Evolutionary conservation across 30 jellyfish, hydroid and myxozoan species (phyloP).

Genomic region (Chrysaora quinquecirrha): DNA sequence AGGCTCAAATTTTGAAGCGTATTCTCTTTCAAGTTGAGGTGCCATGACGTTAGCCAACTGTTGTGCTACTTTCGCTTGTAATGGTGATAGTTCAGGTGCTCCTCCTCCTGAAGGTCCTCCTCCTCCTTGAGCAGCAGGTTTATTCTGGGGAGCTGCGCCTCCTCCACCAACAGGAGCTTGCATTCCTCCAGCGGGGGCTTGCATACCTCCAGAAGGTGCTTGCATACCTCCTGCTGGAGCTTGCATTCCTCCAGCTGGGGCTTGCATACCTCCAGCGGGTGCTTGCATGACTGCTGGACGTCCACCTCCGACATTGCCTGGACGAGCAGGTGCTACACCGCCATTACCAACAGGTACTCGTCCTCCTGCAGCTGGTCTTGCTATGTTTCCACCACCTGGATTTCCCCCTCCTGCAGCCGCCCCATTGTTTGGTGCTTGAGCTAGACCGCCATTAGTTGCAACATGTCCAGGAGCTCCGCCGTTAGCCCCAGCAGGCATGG

Average conservation of each 20-base stretch:
- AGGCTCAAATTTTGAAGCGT: conserved; percentile 77
- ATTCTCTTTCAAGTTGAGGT: conserved; percentile 84
- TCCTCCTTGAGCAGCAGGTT: no score
- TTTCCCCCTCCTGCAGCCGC: conserved; percentile 8
- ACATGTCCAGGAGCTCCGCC: conserved; percentile 59
- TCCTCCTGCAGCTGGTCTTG: conserved; percentile 41
- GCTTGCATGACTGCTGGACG: conserved; percentile 49
- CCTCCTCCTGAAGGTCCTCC: conserved; percentile 55
- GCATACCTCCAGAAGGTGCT: neutral
- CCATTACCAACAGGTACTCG: conserved; percentile 35
- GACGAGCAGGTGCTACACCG: conserved; percentile 28
- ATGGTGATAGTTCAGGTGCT: conserved; percentile 49
- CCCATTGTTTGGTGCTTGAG: conserved; percentile 40
- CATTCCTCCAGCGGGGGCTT: neutral
- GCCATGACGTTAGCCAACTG: conserved; percentile 81
- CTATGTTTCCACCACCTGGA: conserved; percentile 30
- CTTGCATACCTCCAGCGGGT: conserved; percentile 37
- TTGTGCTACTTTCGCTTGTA: conserved; percentile 66
- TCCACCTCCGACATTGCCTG: conserved; percentile 56
- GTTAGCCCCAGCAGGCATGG: conserved; percentile 7
- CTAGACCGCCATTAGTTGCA: conserved; percentile 38
- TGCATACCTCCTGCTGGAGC: conserved; percentile 16
- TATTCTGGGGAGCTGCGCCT: conserved; percentile 19
- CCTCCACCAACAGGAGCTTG: conserved; percentile 36
- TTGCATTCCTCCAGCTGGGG: conserved; percentile 30